Percentiles rank a stretch among this genome's conserved stretches.
Conservation (phyloP, 2,888 invertebrate species). For the Oxyteleia sp. region DNA sequence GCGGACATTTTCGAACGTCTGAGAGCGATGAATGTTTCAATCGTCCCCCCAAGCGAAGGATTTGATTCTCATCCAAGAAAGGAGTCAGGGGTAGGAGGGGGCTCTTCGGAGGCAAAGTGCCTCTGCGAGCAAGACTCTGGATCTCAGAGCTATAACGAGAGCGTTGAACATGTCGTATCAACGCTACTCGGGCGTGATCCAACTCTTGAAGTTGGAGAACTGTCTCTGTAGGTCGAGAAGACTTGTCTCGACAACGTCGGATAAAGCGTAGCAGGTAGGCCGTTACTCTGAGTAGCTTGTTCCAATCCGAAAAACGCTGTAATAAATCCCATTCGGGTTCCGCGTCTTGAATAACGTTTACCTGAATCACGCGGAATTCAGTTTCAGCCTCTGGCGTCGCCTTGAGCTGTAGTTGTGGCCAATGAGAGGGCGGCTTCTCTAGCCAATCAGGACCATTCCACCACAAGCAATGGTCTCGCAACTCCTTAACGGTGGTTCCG, state of each 20-base stretch:
- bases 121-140: not conserved
- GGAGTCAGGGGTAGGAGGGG: not conserved
- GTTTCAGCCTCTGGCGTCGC: not conserved
- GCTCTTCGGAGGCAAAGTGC: not conserved
- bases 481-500: not conserved
- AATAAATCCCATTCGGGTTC: not conserved
- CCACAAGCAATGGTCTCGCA: not conserved
- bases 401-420: not conserved
- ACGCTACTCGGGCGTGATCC: not conserved
- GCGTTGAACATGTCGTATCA: not conserved
- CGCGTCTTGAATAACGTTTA: not conserved
- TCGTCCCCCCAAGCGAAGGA: conserved; percentile 69
- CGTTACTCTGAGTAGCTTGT: not conserved
- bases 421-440: not conserved
- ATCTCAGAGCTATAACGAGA: not conserved
- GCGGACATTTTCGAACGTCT: conserved; percentile 46
- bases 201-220: not conserved
- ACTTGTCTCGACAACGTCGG: not conserved
- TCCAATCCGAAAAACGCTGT: not conserved
- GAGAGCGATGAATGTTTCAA: conserved; percentile 50
- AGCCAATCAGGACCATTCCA: not conserved
- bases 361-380: not conserved
- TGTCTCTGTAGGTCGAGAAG: not conserved
- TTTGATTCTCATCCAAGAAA: not conserved
- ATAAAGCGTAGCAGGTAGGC: not conserved